Conservation (phyloP, 2,113 vertebrate species). For the Leptosomus discolor region DNA sequence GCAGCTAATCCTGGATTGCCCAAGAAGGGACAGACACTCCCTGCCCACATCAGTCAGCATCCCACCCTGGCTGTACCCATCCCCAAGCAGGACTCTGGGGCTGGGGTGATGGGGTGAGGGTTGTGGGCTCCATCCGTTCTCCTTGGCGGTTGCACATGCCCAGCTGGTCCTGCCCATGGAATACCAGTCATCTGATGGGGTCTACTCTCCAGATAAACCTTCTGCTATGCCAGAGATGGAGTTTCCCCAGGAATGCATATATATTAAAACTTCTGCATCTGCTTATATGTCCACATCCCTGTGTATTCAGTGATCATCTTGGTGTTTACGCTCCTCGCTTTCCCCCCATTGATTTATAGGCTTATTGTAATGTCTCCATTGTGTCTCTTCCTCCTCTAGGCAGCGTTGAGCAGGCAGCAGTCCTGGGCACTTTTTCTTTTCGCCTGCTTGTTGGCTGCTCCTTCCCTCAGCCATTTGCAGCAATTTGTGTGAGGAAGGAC, state of each 20-base stretch:
- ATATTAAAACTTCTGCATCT: not conserved
- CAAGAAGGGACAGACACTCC: not conserved
- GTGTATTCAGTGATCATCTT: not conserved
- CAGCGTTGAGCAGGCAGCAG: not conserved
- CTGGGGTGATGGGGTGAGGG: not conserved
- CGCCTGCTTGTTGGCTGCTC: fast-evolving
- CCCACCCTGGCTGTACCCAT: not conserved
- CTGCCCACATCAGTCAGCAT: not conserved
- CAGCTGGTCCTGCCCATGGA: not conserved
- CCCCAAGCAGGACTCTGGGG: not conserved
- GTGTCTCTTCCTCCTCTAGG: not conserved
- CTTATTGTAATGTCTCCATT: not conserved
- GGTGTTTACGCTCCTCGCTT: not conserved
- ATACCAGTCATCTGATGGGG: too few species aligned
- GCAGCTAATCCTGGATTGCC: not conserved
- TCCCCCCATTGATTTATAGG: not conserved
- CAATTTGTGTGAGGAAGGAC: not conserved
- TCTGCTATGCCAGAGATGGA: not conserved
- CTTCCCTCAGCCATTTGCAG: not conserved
- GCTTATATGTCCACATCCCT: not conserved
- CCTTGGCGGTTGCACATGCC: not conserved
- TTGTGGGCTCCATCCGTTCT: not conserved
- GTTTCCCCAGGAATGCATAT: not conserved
- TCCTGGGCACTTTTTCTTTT: not conserved
- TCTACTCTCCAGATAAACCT: not conserved